A percentile compares a stretch with the other conserved stretches of the same genome.
phyloP scores from a whole-genome alignment of 2,797 vertebrate species.

The Heliangelus exortis region DNA sequence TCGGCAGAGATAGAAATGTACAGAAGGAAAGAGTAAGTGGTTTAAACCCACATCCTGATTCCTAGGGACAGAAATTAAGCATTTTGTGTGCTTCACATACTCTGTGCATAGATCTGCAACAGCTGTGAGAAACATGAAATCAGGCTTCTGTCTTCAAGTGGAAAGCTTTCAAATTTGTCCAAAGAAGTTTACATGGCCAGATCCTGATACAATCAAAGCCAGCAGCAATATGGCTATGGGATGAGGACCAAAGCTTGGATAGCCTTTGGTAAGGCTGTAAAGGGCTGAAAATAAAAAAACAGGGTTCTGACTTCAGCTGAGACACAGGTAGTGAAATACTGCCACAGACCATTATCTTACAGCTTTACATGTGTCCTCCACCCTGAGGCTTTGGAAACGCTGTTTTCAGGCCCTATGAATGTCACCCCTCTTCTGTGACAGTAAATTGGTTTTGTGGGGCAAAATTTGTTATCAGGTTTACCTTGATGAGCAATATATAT shows the following conservation, averaged over 20 bases:
- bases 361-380: neutral
- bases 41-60: constrained; percentile 14
- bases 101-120: neutral
- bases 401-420: neutral
- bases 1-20: constrained; percentile 11
- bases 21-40: constrained; percentile 4
- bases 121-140: neutral
- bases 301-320: neutral
- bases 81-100: neutral
- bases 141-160: neutral
- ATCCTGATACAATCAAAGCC: neutral
- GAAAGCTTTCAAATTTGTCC: neutral
- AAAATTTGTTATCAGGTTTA: neutral
- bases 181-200: neutral
- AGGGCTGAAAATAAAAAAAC: neutral
- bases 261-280: neutral
- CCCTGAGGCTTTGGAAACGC: neutral
- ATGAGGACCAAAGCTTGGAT: neutral
- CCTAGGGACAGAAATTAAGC: neutral
- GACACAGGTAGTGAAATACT: neutral
- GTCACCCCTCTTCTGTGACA: neutral
- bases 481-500: neutral
- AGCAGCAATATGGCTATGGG: neutral
- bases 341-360: neutral
- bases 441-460: neutral